phyloP scores from a whole-genome alignment of 1,140 invertebrate species.

The Brachionus sp. region DNA sequence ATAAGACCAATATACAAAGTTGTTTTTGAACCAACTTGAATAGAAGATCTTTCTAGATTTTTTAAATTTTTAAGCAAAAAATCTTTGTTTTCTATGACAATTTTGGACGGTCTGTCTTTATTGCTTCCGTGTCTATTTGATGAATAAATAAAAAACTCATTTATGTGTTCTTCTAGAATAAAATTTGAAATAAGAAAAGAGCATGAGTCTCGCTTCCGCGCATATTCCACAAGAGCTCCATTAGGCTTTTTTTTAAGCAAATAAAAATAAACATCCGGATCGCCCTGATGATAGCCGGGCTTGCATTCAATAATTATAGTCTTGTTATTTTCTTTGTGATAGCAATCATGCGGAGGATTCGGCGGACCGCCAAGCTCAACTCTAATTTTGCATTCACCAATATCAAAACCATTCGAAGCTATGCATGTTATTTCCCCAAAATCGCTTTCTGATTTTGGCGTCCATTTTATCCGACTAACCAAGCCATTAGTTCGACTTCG shows the following conservation, averaged over 20 bases:
- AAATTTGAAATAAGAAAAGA: slow-evolving; percentile 39
- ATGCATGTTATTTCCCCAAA: slow-evolving; percentile 39
- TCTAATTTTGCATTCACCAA: slow-evolving; percentile 11
- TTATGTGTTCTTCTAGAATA: slow-evolving; percentile 41
- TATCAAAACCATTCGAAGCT: slow-evolving; percentile 33
- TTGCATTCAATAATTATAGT: slow-evolving; percentile 43
- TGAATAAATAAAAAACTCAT: slow-evolving; percentile 38
- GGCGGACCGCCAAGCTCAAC: slow-evolving; percentile 28
- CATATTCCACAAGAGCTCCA: slow-evolving; percentile 33
- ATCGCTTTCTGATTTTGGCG: not conserved
- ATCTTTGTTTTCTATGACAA: slow-evolving; percentile 43
- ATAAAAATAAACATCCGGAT: slow-evolving; percentile 46
- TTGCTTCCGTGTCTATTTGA: slow-evolving; percentile 33
- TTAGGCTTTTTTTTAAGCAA: slow-evolving; percentile 41
- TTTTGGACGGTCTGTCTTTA: slow-evolving; percentile 23
- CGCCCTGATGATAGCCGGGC: slow-evolving; percentile 38
- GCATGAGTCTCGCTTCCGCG: slow-evolving; percentile 24
- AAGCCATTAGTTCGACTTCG: slow-evolving; percentile 23
- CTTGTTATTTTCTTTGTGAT: slow-evolving; percentile 44
- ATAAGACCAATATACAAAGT: not conserved
- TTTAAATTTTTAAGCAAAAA: slow-evolving; percentile 30
- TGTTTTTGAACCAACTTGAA: not conserved
- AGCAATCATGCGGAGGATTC: slow-evolving; percentile 30
- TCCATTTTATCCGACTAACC: slow-evolving; percentile 33
- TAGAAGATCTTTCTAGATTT: slow-evolving; percentile 15